Base-by-base conservation (phyloP, 35 echinoderm and acorn worm species). In the Strongylocentrotus purpuratus region DNA sequence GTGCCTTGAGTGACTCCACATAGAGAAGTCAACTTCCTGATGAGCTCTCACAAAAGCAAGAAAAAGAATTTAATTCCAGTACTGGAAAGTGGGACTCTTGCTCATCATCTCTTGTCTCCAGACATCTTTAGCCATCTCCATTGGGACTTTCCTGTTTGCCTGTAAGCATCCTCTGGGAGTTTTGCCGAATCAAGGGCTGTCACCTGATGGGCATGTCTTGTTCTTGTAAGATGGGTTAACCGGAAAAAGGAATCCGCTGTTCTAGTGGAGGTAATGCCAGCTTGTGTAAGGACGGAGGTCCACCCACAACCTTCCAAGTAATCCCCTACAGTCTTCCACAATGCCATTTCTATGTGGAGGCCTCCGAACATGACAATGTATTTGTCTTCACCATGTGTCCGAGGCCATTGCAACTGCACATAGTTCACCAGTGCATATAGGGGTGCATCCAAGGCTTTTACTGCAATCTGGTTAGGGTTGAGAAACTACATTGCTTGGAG, bases 311-410 rank as follows among this genome's bases (percentile, higher is more conserved):
- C 94, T 46, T 97, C 96, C 31, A 97, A 59, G 55, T 60, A 95
- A 71, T 95, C 96, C 10, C 94, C 94, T 13, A 95, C n/a, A 8
- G 52, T 46, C 33, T 95, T 97, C 47, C 85, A 71, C 28, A 32
- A 46, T 18, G 95, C 90, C 95, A 96, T 96, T 85, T 96, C 97
- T 46, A 95, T 95, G 48, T 97, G 95, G n/a, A n/a, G 47, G 28
- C 89, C 94, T 32, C 96, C 96, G 3, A 98, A 47, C 92, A 97
- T 94, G 33, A 97, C 61, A 15, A 98, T 31, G 22, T 95, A 95
- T 22, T 92, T 86, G 78, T 98, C 95, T 55, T 98, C 87, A 46
- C 97, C 97, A 47, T 96, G 95, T 0, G 14, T 94, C 20, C 20
- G 33, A 33, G 86, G 96, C 71, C 95, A 91, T 15, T 11, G 17